Percentiles rank a stretch among this genome's conserved stretches.
These are phyloP conservation scores for Noctilio leporinus DNA, from an alignment of 2,113 vertebrate species.

Conservation along the genomic window DNA sequence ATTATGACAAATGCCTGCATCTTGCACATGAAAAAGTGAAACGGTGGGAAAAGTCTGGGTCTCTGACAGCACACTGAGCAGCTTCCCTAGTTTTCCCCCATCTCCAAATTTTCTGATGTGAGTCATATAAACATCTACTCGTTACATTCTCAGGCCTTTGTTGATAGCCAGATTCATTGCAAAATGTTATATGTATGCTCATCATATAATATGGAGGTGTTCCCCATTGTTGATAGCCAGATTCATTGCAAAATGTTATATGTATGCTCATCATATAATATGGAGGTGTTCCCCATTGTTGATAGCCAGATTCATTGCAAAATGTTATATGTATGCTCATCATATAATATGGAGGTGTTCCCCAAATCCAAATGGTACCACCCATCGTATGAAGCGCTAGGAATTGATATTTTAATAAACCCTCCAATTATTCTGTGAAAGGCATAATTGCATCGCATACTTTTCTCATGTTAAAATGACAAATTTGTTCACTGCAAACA, in stretches of 20 bases:
- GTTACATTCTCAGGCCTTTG: not conserved
- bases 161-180: too few species aligned
- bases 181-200: too few species aligned
- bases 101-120: not conserved
- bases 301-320: not conserved
- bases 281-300: too few species aligned
- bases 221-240: too few species aligned
- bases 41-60: not conserved
- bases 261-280: too few species aligned
- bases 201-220: too few species aligned
- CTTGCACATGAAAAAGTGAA: not conserved
- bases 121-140: not conserved
- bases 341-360: not conserved
- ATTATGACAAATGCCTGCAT: not conserved
- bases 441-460: not conserved
- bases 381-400: not conserved
- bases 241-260: too few species aligned
- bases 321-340: not conserved
- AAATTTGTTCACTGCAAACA: not conserved
- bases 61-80: not conserved
- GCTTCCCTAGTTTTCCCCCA: not conserved
- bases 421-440: not conserved
- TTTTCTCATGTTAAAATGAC: not conserved
- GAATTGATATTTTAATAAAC: not conserved
- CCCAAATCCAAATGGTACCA: not conserved